Percentiles rank a stretch among this genome's conserved stretches.
phyloP scores from a whole-genome alignment of 2,888 invertebrate species.

The Tiliacea aurago region DNA sequence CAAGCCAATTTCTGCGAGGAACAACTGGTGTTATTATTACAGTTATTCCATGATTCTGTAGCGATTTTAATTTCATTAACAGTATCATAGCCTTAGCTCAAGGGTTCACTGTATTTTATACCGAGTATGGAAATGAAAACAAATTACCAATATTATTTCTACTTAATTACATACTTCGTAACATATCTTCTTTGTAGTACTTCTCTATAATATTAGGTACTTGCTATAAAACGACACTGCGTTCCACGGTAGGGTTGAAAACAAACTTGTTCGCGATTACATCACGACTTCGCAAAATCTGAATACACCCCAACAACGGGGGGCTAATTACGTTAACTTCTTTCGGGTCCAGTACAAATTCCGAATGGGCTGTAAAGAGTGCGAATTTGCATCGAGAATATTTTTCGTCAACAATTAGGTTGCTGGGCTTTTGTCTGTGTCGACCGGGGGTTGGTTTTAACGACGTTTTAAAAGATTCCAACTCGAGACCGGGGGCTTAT shows the following conservation, averaged over 20 bases:
- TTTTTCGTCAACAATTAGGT: slow-evolving; percentile 90
- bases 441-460: slow-evolving; percentile 87
- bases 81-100: slow-evolving; percentile 29
- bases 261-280: slow-evolving; percentile 65
- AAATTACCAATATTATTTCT: slow-evolving; percentile 34
- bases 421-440: slow-evolving; percentile 86
- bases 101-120: slow-evolving; percentile 40
- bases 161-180: slow-evolving; percentile 24
- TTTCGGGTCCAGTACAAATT: slow-evolving; percentile 87
- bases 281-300: slow-evolving; percentile 73
- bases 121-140: slow-evolving; percentile 40
- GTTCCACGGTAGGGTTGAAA: slow-evolving; percentile 58
- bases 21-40: slow-evolving; percentile 55
- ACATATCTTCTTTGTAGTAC: slow-evolving; percentile 6
- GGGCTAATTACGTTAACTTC: slow-evolving; percentile 87
- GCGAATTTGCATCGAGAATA: slow-evolving; percentile 89
- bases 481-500: slow-evolving; percentile 86
- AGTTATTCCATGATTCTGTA: slow-evolving; percentile 50
- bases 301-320: slow-evolving; percentile 75
- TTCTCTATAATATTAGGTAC: slow-evolving; percentile 19
- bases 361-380: slow-evolving; percentile 88
- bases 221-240: slow-evolving; percentile 36
- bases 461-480: slow-evolving; percentile 90
- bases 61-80: slow-evolving; percentile 57
- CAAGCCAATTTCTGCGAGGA: slow-evolving; percentile 55